Evolutionary conservation across 1,140 invertebrate species (phyloP).

Genomic region (Bombus huntii): DNA sequence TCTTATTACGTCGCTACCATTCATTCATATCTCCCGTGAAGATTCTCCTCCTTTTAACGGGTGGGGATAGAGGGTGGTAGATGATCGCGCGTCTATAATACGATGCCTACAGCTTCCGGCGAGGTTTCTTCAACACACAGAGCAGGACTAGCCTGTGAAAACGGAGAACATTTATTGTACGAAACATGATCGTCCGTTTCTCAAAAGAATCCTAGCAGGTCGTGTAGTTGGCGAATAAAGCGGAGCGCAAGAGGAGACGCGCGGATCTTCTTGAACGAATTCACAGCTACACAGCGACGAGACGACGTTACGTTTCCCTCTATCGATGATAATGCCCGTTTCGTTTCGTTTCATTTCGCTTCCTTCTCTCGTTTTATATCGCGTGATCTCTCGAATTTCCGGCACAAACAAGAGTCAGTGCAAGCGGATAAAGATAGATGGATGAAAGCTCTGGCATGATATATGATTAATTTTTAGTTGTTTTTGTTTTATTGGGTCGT

Average conservation of each 20-base stretch:
- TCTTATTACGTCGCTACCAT: slow-evolving; percentile 41
- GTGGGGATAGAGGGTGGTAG: not conserved
- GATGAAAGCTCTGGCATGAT: too few species aligned
- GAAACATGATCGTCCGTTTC: slow-evolving; percentile 52
- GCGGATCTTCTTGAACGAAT: slow-evolving; percentile 31
- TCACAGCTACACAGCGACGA: not conserved
- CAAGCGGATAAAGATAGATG: not conserved
- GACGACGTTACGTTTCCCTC: not conserved
- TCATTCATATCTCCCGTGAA: slow-evolving; percentile 29
- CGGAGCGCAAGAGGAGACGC: slow-evolving; percentile 25
- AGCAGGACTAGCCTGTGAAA: slow-evolving; percentile 30
- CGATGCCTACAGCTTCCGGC: slow-evolving; percentile 23
- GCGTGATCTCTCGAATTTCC: not conserved
- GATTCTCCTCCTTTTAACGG: not conserved
- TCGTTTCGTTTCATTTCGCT: not conserved
- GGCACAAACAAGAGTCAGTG: not conserved
- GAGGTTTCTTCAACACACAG: slow-evolving; percentile 28
- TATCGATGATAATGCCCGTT: slow-evolving; percentile 13
- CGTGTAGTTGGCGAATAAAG: slow-evolving; percentile 45
- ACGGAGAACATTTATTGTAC: slow-evolving; percentile 62
- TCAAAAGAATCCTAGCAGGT: slow-evolving; percentile 47
- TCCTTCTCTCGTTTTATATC: not conserved
- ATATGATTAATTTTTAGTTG: not conserved
- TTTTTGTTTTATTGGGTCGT: not conserved
- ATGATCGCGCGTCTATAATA: slow-evolving; percentile 47